A percentile compares a stretch with the other conserved stretches of the same genome.
These are phyloP conservation scores for Drosophila pseudotakahashii DNA, from an alignment of 2,888 invertebrate genomes.

Conservation along the genomic window DNA sequence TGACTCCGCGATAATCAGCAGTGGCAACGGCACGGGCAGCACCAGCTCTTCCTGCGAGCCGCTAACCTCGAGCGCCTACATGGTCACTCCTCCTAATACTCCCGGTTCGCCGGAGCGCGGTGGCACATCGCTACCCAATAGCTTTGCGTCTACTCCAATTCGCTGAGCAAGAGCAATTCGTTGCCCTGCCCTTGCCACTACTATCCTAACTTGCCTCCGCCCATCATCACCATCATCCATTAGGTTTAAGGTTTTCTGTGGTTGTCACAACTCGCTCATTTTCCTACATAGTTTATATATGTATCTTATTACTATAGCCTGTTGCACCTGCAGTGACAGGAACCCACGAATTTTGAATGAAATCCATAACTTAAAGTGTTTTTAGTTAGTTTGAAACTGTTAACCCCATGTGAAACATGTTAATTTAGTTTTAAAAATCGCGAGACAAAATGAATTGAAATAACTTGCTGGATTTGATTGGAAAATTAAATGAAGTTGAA, in stretches of 20 bases:
- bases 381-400: slow-evolving; percentile 23
- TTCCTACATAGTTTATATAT: slow-evolving; percentile 17
- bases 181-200: slow-evolving; percentile 6
- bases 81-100: slow-evolving; percentile 30
- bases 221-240: slow-evolving; percentile 9
- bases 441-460: slow-evolving; percentile 14
- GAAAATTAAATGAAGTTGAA: slow-evolving; percentile 66
- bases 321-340: slow-evolving; percentile 3
- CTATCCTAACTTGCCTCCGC: slow-evolving; percentile 6
- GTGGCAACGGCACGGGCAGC: slow-evolving; percentile 5
- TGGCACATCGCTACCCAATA: neutral
- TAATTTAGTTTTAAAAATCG: slow-evolving; percentile 41
- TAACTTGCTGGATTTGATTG: slow-evolving; percentile 27
- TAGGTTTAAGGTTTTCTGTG: slow-evolving; percentile 17
- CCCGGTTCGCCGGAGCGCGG: slow-evolving; percentile 11
- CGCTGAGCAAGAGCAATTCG: neutral
- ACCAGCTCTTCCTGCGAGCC: slow-evolving; percentile 1
- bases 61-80: slow-evolving; percentile 27
- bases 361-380: slow-evolving; percentile 22
- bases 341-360: slow-evolving; percentile 15
- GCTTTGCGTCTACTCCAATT: neutral
- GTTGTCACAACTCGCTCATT: slow-evolving; percentile 11
- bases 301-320: slow-evolving; percentile 3
- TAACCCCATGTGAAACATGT: slow-evolving; percentile 58
- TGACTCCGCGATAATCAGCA: slow-evolving; percentile 1